Base-by-base conservation (phyloP, 2,797 vertebrate genomes). In the Sparidentex hasta region DNA sequence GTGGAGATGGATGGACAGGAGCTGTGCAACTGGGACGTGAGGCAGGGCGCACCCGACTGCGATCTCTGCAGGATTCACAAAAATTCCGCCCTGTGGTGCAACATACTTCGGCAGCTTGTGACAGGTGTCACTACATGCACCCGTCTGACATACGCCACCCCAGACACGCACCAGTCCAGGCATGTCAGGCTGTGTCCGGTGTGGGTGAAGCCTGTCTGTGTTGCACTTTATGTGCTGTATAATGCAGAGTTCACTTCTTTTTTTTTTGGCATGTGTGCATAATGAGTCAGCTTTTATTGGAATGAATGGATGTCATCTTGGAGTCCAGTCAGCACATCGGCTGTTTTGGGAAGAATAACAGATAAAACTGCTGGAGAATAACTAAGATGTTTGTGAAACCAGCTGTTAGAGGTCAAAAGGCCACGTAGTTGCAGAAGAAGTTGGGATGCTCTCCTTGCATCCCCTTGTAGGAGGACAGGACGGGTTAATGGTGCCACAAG, bases 401-500 rank as follows among this genome's bases (percentile, higher is more conserved):
- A 41, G 16, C 20, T 6, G 11, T 13, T 1, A 41, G 20, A 68
- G 52, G 59, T 76, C 56, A 21, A 1, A 20, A 44, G 57, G 58
- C 65, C 43, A 44, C 11, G 65, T 9, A 27, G 57, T 18, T 50
- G 62, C 71, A 64, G 44, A 65, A 80, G 62, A 76, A 65, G 66
- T 64, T 76, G 58, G 61, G 52, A 63, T 11, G 23, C 20, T 67
- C 64, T 65, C 41, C n/a, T 61, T 73, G 17, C 20, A 12, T 57
- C 50, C 65, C 59, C 33, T 48, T 54, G 54, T 21, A 50, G 68
- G 61, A 71, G 66, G 69, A 75, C 61, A 71, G 27, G 65, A 58
- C 4, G 71, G 48, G 76, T 74, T 82, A 83, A 73, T 57, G 81
- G 67, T 74, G 55, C 63, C 80, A 63, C 43, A 27, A 74, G 84